Conservation (phyloP, 1,140 invertebrate genomes). For the Scaptodrosophila lebanonensis region DNA sequence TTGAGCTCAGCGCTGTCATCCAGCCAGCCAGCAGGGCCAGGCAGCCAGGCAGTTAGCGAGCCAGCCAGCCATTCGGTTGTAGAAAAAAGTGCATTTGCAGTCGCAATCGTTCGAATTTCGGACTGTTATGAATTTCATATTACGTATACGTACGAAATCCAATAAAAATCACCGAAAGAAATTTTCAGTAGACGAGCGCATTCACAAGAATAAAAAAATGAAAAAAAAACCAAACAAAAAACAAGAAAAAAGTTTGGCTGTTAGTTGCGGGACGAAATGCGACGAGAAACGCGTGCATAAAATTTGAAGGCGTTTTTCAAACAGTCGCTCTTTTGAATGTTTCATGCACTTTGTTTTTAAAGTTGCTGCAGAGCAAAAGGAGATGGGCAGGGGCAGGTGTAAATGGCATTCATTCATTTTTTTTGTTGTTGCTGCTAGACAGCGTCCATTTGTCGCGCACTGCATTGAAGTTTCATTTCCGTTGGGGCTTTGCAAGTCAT, state of each 20-base stretch:
- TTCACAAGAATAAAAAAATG: conserved; percentile 2
- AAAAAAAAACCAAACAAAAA: conserved; percentile 4
- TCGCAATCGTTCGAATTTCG: conserved; percentile 41
- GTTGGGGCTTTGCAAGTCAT: no score
- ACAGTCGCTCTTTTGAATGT: conserved; percentile 21
- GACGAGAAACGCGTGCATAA: background rate
- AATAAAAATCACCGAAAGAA: conserved; percentile 74
- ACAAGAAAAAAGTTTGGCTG: conserved; percentile 9
- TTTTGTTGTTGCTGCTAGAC: no score
- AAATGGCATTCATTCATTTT: no score
- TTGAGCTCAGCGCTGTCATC: conserved; percentile 39
- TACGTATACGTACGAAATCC: conserved; percentile 60
- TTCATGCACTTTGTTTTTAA: conserved; percentile 6
- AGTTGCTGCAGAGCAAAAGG: no score
- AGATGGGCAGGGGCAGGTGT: no score
- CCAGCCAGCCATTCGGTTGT: conserved; percentile 33
- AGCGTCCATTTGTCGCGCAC: no score
- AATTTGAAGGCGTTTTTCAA: conserved; percentile 14
- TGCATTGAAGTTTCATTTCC: no score
- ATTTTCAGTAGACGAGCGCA: conserved; percentile 44
- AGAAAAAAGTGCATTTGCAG: conserved; percentile 26
- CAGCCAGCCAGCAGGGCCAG: background rate
- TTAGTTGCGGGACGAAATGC: conserved; percentile 16
- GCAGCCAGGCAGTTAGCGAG: conserved; percentile 35
- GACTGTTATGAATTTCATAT: conserved; percentile 70